Conservation (phyloP, 2,888 invertebrate genomes). For the Scaptomyza polygonia region DNA sequence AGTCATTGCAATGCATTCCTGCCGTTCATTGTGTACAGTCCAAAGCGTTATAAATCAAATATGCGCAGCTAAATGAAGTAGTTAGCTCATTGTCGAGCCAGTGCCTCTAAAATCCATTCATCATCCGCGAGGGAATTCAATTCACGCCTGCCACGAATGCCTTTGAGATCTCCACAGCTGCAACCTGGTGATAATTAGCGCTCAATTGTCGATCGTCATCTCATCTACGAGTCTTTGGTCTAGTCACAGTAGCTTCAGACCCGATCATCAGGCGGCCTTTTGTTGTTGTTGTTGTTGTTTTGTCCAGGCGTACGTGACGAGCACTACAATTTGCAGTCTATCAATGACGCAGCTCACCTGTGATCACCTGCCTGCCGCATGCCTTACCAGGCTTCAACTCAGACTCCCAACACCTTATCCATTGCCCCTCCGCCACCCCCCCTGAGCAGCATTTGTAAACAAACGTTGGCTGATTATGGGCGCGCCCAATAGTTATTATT, state of each 20-base stretch:
- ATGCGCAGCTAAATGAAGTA: slow-evolving; percentile 48
- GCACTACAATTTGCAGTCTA: slow-evolving; percentile 69
- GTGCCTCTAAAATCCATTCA: slow-evolving; percentile 38
- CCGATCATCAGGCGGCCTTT: slow-evolving; percentile 21
- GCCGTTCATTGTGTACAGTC: slow-evolving; percentile 62
- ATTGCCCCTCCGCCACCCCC: background rate
- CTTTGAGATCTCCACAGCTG: slow-evolving; percentile 32
- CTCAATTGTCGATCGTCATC: slow-evolving; percentile 72
- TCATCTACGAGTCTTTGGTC: slow-evolving; percentile 11
- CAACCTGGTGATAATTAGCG: slow-evolving; percentile 74
- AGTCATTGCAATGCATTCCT: slow-evolving; percentile 52
- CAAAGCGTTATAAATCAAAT: slow-evolving; percentile 66
- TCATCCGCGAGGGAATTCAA: slow-evolving; percentile 65
- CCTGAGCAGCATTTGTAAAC: slow-evolving; percentile 19
- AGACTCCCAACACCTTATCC: background rate
- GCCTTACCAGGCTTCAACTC: slow-evolving; percentile 6
- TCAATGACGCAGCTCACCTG: slow-evolving; percentile 54
- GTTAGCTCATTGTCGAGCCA: slow-evolving; percentile 31
- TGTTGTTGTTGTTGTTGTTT: slow-evolving; percentile 7
- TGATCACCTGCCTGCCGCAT: slow-evolving; percentile 51
- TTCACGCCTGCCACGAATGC: slow-evolving; percentile 73
- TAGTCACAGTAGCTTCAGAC: slow-evolving; percentile 8
- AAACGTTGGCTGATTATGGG: slow-evolving; percentile 54
- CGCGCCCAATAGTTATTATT: slow-evolving; percentile 56
- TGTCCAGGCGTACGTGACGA: slow-evolving; percentile 60